phyloP scores from a whole-genome alignment of 2,113 vertebrate genomes.

The Clarias macrocephalus region DNA sequence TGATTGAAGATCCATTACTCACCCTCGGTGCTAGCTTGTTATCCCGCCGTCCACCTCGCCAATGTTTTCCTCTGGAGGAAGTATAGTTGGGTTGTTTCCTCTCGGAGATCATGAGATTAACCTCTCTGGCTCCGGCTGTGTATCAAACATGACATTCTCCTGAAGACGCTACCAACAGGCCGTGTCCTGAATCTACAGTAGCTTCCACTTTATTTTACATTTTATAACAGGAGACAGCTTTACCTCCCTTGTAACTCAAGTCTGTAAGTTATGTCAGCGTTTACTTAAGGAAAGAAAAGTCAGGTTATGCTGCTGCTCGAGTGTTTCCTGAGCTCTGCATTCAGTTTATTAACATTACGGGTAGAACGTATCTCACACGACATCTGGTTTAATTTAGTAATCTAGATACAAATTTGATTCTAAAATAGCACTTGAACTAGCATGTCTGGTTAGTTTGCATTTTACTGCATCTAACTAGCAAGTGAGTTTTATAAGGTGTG shows the following conservation, averaged over 20 bases:
- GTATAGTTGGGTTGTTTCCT: background rate
- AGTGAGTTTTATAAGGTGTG: background rate
- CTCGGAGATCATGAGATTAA: slow-evolving; percentile 10
- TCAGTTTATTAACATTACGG: background rate
- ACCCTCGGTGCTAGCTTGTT: background rate
- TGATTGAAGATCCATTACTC: slow-evolving; percentile 20
- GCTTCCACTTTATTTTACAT: background rate
- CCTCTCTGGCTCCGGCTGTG: background rate
- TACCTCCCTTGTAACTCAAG: background rate
- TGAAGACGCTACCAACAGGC: background rate
- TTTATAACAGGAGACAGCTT: background rate
- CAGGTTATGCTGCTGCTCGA: background rate
- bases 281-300: background rate
- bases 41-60: background rate
- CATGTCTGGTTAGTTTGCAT: background rate
- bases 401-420: background rate
- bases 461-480: background rate
- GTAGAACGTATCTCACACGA: background rate
- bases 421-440: background rate
- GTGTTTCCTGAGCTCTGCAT: background rate
- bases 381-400: background rate
- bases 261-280: background rate
- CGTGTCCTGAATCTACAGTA: background rate
- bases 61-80: slow-evolving; percentile 23
- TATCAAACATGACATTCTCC: background rate